Conservation (phyloP, 2,113 vertebrate genomes). For the Istiophorus platypterus region DNA sequence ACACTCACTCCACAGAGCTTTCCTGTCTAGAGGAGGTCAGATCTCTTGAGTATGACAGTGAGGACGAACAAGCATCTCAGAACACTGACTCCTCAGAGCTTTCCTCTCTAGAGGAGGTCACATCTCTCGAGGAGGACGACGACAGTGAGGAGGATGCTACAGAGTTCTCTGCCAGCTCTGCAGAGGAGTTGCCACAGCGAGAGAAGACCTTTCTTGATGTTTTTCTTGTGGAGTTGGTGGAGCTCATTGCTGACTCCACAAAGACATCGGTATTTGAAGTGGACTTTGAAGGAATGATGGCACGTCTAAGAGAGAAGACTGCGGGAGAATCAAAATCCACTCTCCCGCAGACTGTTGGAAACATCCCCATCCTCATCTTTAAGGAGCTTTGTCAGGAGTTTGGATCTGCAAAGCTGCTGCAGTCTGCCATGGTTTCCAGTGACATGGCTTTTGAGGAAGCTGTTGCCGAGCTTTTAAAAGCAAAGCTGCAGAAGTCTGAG, state of each 20-base stretch:
- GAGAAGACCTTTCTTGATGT: not conserved
- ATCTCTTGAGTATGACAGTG: no score
- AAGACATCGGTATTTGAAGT: not conserved
- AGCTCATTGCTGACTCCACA: not conserved
- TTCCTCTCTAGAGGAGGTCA: no score
- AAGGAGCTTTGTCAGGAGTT: not conserved
- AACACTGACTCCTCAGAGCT: no score
- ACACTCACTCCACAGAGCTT: no score
- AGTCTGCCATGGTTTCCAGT: not conserved
- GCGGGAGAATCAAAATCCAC: not conserved
- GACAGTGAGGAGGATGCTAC: no score
- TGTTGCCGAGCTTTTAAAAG: not conserved
- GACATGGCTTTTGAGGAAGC: not conserved
- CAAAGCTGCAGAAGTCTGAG: not conserved
- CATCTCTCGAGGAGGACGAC: no score
- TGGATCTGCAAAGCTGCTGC: constrained; percentile 8
- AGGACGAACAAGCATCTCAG: no score
- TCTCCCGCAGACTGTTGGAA: not conserved
- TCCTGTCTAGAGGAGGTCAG: no score
- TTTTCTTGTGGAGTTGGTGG: not conserved
- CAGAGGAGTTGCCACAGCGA: no score
- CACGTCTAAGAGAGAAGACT: not conserved
- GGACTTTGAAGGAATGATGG: not conserved
- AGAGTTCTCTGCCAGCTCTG: no score
- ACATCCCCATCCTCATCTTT: not conserved